Percentiles rank a stretch among this genome's conserved stretches.
Evolutionary conservation across 2,888 invertebrate species (phyloP).

Genomic region (Busseola fusca): DNA sequence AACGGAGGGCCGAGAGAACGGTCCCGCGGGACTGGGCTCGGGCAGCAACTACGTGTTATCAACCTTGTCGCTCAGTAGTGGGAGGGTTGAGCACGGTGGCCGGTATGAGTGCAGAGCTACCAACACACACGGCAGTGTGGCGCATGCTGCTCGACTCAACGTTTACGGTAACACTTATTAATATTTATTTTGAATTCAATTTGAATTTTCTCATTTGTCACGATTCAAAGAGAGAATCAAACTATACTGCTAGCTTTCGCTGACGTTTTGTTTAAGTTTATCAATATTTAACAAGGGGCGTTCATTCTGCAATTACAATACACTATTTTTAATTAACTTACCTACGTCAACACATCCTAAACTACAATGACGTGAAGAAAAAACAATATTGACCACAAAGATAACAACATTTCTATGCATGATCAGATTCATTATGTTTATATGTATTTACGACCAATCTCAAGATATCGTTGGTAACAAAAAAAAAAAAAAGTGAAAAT

Average conservation of each 20-base stretch:
- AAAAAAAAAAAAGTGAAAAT: no score
- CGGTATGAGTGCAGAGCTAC: slow-evolving; percentile 94
- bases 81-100: slow-evolving; percentile 94
- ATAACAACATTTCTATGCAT: slow-evolving; percentile 10
- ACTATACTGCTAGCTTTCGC: not conserved
- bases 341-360: not conserved
- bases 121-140: slow-evolving; percentile 92
- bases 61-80: slow-evolving; percentile 93
- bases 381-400: slow-evolving; percentile 1
- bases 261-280: not conserved
- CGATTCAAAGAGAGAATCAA: not conserved
- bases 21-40: slow-evolving; percentile 78
- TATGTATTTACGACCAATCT: slow-evolving; percentile 14
- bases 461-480: slow-evolving; percentile 28
- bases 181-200: not conserved
- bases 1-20: slow-evolving; percentile 82
- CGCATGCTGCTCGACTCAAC: slow-evolving; percentile 93
- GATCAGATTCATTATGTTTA: slow-evolving; percentile 22
- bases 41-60: slow-evolving; percentile 93
- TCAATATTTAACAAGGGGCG: no score
- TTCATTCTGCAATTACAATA: no score
- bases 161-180: slow-evolving; percentile 90
- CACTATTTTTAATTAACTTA: not conserved
- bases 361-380: not conserved
- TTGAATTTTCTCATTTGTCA: not conserved